Evolutionary conservation across 2,888 invertebrate species (phyloP).

Genomic region (Euzetes globulus): DNA sequence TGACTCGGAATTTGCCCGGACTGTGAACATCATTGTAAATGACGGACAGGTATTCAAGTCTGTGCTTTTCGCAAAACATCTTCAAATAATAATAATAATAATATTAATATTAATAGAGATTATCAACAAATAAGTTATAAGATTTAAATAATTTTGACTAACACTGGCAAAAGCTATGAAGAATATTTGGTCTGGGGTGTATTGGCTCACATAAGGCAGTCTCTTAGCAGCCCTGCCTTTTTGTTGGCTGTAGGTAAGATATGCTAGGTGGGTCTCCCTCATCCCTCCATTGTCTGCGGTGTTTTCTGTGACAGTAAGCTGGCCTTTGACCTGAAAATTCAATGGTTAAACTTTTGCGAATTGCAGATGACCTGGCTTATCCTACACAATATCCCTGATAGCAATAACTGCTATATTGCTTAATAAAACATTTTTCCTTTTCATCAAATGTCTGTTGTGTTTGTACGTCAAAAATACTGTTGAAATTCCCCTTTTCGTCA

Average conservation of each 20-base stretch:
- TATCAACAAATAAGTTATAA: too few relatives aligned
- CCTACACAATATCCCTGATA: constrained; percentile 51
- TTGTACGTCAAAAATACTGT: constrained; percentile 43
- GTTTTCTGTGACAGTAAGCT: constrained; percentile 73
- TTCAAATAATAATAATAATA: constrained; percentile 23
- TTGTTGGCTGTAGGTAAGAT: constrained; percentile 48
- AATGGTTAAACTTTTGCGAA: background rate
- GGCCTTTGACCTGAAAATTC: constrained; percentile 59
- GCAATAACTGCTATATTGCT: constrained; percentile 42
- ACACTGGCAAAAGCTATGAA: constrained; percentile 74
- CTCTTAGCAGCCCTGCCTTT: background rate
- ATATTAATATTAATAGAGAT: too few relatives aligned
- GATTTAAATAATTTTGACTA: constrained; percentile 45
- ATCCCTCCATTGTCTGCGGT: constrained; percentile 86
- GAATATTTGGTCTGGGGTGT: constrained; percentile 48
- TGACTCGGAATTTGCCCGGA: constrained; percentile 29
- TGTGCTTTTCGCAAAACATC: constrained; percentile 66
- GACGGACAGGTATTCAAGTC: constrained; percentile 35
- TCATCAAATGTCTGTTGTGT: constrained; percentile 41
- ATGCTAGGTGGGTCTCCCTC: constrained; percentile 61
- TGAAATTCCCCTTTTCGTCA: constrained; percentile 43
- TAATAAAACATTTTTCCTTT: constrained; percentile 42
- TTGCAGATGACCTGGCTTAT: too few relatives aligned
- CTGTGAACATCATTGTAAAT: constrained; percentile 18
- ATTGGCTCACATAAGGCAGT: constrained; percentile 11